phyloP scores from a whole-genome alignment of 2,888 invertebrate species.

The Drosophila diplacantha region DNA sequence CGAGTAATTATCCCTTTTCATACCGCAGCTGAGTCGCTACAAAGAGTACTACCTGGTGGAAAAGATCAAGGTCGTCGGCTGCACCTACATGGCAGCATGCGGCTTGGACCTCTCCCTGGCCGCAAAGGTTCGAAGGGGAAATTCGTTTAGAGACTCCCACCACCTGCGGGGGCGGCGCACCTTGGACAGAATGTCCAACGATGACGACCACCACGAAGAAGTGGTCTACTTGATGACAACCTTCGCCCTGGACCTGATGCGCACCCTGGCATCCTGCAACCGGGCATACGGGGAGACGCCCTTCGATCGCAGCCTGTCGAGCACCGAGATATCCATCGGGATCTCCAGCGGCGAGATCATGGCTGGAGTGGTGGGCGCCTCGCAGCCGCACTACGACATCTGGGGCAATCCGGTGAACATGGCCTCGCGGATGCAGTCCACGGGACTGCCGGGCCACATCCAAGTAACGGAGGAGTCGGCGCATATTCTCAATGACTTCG shows the following conservation, averaged over 20 bases:
- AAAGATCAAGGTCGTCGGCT: slow-evolving; percentile 97
- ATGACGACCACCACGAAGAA: slow-evolving; percentile 53
- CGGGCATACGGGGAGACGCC: slow-evolving; percentile 78
- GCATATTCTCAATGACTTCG: slow-evolving; percentile 82
- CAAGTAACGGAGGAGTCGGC: slow-evolving; percentile 88
- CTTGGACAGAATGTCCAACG: no score
- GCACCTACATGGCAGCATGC: slow-evolving; percentile 98
- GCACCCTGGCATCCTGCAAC: slow-evolving; percentile 81
- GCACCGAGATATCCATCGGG: slow-evolving; percentile 79
- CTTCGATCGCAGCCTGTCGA: slow-evolving; percentile 51
- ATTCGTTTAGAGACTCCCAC: neutral
- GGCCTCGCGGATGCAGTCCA: slow-evolving; percentile 97
- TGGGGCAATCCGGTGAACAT: slow-evolving; percentile 98
- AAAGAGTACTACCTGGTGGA: slow-evolving; percentile 84
- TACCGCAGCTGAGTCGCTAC: slow-evolving; percentile 61
- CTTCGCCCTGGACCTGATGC: slow-evolving; percentile 81
- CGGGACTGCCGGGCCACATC: slow-evolving; percentile 87
- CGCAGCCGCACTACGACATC: slow-evolving; percentile 96
- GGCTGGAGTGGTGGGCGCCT: slow-evolving; percentile 94
- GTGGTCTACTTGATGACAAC: slow-evolving; percentile 82
- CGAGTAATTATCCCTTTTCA: neutral
- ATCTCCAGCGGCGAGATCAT: slow-evolving; percentile 94
- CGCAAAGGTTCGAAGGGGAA: slow-evolving; percentile 26
- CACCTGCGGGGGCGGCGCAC: neutral
- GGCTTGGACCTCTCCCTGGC: slow-evolving; percentile 87